Conservation (phyloP, 2,888 invertebrate genomes). For the Cremastinae sp. region DNA sequence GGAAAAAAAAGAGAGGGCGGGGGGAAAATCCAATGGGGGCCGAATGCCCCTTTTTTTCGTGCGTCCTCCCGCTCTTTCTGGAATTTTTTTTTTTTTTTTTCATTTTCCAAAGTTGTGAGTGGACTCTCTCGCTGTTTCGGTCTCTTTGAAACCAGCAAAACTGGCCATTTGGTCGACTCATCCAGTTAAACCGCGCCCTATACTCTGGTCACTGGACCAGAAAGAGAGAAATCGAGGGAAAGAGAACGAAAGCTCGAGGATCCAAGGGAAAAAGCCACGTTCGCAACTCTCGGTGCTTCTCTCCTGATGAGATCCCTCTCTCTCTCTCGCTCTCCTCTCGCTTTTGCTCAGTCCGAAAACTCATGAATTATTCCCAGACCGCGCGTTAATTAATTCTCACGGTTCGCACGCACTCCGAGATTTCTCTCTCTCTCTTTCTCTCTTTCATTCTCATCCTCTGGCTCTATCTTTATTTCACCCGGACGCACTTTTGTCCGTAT, state of each 20-base stretch:
- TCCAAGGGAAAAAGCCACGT: slow-evolving; percentile 46
- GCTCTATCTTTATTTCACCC: neutral
- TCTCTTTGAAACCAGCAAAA: slow-evolving; percentile 35
- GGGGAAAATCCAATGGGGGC: no score
- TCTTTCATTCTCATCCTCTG: slow-evolving; percentile 2
- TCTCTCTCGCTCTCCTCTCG: slow-evolving; percentile 9
- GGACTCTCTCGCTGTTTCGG: slow-evolving; percentile 1
- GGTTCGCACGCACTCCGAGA: slow-evolving; percentile 57
- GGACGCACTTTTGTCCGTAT: neutral
- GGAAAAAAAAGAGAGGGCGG: no score
- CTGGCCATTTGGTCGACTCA: slow-evolving; percentile 48
- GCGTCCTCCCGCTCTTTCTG: slow-evolving; percentile 14
- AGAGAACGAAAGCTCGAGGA: slow-evolving; percentile 22
- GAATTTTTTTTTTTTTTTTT: no score
- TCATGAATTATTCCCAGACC: slow-evolving; percentile 61
- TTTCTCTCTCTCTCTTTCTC: slow-evolving; percentile 20
- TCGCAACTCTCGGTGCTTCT: slow-evolving; percentile 19
- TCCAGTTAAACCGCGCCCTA: slow-evolving; percentile 35
- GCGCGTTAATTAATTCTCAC: slow-evolving; percentile 63
- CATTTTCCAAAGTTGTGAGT: neutral
- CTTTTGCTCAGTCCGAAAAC: slow-evolving; percentile 48
- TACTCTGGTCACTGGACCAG: neutral
- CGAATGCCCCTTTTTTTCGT: no score
- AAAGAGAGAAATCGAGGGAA: slow-evolving; percentile 8
- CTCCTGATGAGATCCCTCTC: slow-evolving; percentile 17